phyloP scores from a whole-genome alignment of 2,797 vertebrate species.

The Parambassis ranga region DNA sequence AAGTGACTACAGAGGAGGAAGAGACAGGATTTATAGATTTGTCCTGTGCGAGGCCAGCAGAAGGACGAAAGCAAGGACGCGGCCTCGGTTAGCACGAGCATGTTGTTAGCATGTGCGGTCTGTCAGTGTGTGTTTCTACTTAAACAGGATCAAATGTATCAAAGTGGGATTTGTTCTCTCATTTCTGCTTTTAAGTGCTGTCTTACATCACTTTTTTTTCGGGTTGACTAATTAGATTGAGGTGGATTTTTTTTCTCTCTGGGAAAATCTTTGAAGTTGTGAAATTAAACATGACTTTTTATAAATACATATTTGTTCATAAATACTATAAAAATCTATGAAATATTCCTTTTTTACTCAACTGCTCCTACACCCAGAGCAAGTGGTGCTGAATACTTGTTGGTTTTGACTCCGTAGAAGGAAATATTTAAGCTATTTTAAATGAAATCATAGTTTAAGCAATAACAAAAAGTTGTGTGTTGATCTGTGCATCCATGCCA shows the following conservation, averaged over 20 bases:
- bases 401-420: not conserved
- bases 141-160: not conserved
- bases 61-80: conserved; percentile 25
- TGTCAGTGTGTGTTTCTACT: not conserved
- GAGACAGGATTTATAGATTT: conserved; percentile 46
- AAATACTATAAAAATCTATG: not conserved
- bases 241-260: not conserved
- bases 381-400: not conserved
- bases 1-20: conserved; percentile 45
- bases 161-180: not conserved
- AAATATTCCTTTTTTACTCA: not conserved
- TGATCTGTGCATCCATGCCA: too few relatives aligned
- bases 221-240: conserved; percentile 9
- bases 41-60: conserved; percentile 9
- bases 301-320: not conserved
- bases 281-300: not conserved
- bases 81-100: not conserved
- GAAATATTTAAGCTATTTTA: too few relatives aligned
- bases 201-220: not conserved
- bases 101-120: not conserved
- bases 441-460: too few relatives aligned
- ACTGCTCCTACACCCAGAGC: not conserved
- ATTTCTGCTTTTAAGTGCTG: not conserved
- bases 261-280: conserved; percentile 4
- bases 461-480: too few relatives aligned